phyloP scores from a whole-genome alignment of 2,797 vertebrate species.

The Bradypodion ventrale region DNA sequence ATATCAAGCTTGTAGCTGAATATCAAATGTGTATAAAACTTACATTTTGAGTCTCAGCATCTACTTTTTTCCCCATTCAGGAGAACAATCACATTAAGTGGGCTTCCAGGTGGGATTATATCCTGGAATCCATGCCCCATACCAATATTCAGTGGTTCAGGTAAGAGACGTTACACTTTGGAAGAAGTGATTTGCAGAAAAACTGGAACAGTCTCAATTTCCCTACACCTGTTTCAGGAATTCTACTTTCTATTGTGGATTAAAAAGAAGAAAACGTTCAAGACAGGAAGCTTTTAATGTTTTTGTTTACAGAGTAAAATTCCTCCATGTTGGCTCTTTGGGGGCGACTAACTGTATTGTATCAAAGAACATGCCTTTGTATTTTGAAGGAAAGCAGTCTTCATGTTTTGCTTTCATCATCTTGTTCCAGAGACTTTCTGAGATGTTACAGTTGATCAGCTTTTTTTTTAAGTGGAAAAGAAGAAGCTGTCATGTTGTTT shows the following conservation, averaged over 20 bases:
- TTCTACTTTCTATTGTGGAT: background rate
- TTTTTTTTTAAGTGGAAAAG: background rate
- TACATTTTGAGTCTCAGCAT: background rate
- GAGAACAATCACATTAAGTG: slow-evolving; percentile 85
- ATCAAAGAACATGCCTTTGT: slow-evolving; percentile 15
- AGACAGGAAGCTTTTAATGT: slow-evolving; percentile 5
- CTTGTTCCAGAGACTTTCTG: slow-evolving; percentile 22
- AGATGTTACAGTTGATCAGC: background rate
- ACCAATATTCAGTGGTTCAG: slow-evolving; percentile 94
- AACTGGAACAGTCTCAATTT: slow-evolving; percentile 5
- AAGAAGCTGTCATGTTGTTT: slow-evolving; percentile 17
- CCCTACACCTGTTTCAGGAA: background rate
- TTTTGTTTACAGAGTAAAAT: slow-evolving; percentile 34
- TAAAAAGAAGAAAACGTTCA: slow-evolving; percentile 27
- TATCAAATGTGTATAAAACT: background rate
- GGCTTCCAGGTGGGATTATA: slow-evolving; percentile 93
- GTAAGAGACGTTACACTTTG: slow-evolving; percentile 70
- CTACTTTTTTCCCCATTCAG: slow-evolving; percentile 64
- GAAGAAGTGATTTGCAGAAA: slow-evolving; percentile 14
- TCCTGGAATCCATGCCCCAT: slow-evolving; percentile 90
- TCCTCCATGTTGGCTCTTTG: slow-evolving; percentile 15
- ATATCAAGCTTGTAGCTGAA: background rate
- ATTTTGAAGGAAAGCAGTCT: slow-evolving; percentile 41
- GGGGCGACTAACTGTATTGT: slow-evolving; percentile 21
- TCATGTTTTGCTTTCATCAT: slow-evolving; percentile 1